These are phyloP conservation scores for Vollenhovia emeryi DNA, from an alignment of 1,140 invertebrate genomes.

Conservation along the genomic window DNA sequence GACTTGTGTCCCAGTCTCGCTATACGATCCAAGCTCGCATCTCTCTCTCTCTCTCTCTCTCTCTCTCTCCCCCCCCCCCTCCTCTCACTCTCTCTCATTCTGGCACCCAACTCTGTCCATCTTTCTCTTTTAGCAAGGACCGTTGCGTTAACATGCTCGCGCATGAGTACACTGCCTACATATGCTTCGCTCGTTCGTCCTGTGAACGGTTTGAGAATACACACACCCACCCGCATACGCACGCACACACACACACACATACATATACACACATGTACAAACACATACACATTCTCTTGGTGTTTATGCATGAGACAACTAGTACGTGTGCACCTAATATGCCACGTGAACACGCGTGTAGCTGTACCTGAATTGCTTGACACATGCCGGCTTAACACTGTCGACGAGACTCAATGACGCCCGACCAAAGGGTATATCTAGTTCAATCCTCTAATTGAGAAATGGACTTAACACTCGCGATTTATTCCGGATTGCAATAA, in stretches of 20 bases:
- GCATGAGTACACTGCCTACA: constrained; percentile 49
- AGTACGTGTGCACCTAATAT: constrained; percentile 43
- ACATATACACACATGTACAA: not conserved
- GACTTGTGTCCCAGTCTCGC: constrained; percentile 7
- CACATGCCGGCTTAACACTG: constrained; percentile 51
- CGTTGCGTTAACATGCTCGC: constrained; percentile 47
- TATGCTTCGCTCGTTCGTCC: constrained; percentile 40
- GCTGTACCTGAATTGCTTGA: constrained; percentile 62
- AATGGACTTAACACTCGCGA: not conserved
- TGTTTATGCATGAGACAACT: constrained; percentile 55
- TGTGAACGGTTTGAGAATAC: constrained; percentile 8
- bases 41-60: constrained; percentile 4
- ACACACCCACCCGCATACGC: not conserved
- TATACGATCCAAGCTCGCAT: not conserved
- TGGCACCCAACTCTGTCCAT: not conserved
- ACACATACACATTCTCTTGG: not conserved
- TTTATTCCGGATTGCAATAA: not conserved
- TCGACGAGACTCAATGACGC: constrained; percentile 55
- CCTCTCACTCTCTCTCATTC: constrained; percentile 32
- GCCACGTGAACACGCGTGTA: constrained; percentile 52
- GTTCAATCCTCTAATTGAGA: constrained; percentile 43
- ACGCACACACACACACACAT: not conserved
- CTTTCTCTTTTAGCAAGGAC: constrained; percentile 41
- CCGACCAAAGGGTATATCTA: constrained; percentile 54
- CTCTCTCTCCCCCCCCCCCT: too few relatives aligned